Percentiles rank a stretch among this genome's conserved stretches.
Evolutionary conservation across 2,888 invertebrate genomes (phyloP).

Genomic region (Encarsia formosa): DNA sequence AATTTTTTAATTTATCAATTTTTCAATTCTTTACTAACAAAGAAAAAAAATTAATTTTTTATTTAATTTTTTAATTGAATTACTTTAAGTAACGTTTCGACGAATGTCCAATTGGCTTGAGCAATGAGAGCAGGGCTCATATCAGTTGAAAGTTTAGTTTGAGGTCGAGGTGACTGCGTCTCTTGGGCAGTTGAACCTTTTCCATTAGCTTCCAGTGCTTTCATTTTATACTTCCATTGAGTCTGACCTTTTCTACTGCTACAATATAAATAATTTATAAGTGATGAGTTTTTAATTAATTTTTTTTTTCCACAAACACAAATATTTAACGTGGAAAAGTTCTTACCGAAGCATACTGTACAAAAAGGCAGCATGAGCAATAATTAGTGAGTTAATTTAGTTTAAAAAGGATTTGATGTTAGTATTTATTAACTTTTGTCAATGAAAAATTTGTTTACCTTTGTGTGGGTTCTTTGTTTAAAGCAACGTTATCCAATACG

Average conservation of each 20-base stretch:
- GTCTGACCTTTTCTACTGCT: constrained; percentile 49
- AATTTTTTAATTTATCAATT: background rate
- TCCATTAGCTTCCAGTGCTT: constrained; percentile 46
- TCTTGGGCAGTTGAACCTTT: constrained; percentile 44
- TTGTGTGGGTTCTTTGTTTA: constrained; percentile 71
- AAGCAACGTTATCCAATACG: constrained; percentile 68
- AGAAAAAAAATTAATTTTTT: background rate
- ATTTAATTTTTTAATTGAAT: background rate
- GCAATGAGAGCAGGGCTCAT: constrained; percentile 86
- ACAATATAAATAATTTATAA: constrained; percentile 5
- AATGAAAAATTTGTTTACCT: constrained; percentile 51
- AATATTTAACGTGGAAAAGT: constrained; percentile 22
- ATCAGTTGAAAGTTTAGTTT: constrained; percentile 59
- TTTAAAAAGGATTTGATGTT: constrained; percentile 1
- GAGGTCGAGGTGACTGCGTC: constrained; percentile 48
- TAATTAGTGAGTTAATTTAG: constrained; percentile 3
- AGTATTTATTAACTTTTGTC: background rate
- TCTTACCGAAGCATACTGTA: constrained; percentile 49
- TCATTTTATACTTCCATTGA: constrained; percentile 51
- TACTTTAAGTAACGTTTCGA: constrained; percentile 93
- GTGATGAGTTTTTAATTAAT: background rate
- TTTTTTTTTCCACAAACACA: constrained; percentile 14
- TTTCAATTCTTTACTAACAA: no score
- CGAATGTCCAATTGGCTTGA: constrained; percentile 97
- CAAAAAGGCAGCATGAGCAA: constrained; percentile 17